Percentiles rank a stretch among this genome's conserved stretches.
Conservation (phyloP, 1,140 invertebrate species). For the Listronotus bonariensis region DNA sequence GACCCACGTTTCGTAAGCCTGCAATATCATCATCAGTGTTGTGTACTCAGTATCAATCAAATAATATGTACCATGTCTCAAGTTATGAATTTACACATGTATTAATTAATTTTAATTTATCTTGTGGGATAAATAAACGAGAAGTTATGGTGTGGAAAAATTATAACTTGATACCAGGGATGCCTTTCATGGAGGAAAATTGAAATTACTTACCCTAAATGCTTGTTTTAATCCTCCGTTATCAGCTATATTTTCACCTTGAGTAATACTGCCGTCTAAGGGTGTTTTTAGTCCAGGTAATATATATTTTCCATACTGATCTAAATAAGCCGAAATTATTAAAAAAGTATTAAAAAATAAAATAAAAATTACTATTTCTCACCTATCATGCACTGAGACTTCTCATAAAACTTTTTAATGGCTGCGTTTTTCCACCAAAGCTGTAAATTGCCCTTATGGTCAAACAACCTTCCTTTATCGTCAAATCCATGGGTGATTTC, state of each 20-base stretch:
- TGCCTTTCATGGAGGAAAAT: too few relatives aligned
- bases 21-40: not conserved
- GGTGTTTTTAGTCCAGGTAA: constrained; percentile 63
- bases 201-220: constrained; percentile 63
- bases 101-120: too few relatives aligned
- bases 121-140: too few relatives aligned
- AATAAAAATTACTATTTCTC: too few relatives aligned
- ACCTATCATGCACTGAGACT: constrained; percentile 77
- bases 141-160: too few relatives aligned
- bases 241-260: constrained; percentile 88
- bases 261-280: constrained; percentile 66
- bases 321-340: constrained; percentile 43
- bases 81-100: too few relatives aligned
- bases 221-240: constrained; percentile 87
- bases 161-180: too few relatives aligned
- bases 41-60: too few relatives aligned
- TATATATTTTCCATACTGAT: constrained; percentile 74
- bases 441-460: constrained; percentile 71
- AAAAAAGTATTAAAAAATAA: too few relatives aligned
- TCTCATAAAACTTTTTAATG: constrained; percentile 66
- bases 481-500: constrained; percentile 73
- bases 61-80: too few relatives aligned
- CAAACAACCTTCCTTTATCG: constrained; percentile 69
- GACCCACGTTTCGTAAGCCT: constrained; percentile 70
- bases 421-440: constrained; percentile 77